Base-by-base conservation (phyloP, 2,113 vertebrate genomes). In the Setophaga petechia region DNA sequence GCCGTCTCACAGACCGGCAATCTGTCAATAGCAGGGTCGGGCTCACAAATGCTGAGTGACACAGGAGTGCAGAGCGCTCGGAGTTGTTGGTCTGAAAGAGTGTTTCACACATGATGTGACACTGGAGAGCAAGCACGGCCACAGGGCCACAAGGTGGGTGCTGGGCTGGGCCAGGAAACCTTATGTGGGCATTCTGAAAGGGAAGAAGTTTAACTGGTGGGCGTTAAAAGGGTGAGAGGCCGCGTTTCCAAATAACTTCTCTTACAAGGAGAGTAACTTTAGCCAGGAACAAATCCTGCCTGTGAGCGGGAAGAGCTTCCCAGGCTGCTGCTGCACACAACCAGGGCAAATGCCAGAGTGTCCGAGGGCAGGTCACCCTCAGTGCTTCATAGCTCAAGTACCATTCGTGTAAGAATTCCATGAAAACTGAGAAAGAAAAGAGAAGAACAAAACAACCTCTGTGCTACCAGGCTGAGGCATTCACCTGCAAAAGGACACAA, bases 31-130 rank as follows among this genome's bases (percentile, higher is more conserved):
- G 83, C 90, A 59, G 80, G 68, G 66, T 49, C 12, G 11, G n/a
- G 55, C 41, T 94, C n/a, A 65, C 85, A 95, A 94, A 96, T 75
- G 68, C 85, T 62, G 73, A 3, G 88, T 89, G 92, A 94, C 92
- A 93, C n/a, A 11, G 73, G 80, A 94, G 86, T 37, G 52, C 14
- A 54, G 90, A 85, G 37, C 88, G 68, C 86, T 12, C 3, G 6
- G 28, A n/a, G 68, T 9, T 78, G 61, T 59, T 59, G 61, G 61
- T 68, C 46, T 13, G 49, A 84, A 22, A 54, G 61, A 20, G 12
- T 10, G 39, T 41, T 61, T 73, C 82, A 61, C 46, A 55, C 41
- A 12, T 27, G 49, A 59, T 39, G 68, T 52, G 87, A 79, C 61
- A 41, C 54, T 49, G 71, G 78, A 88, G 92, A 90, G 83, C 11